Evolutionary conservation across 1,140 invertebrate species (phyloP), one percentile per base, ranked within the genome.

Genomic region (Rhysida immarginata): DNA sequence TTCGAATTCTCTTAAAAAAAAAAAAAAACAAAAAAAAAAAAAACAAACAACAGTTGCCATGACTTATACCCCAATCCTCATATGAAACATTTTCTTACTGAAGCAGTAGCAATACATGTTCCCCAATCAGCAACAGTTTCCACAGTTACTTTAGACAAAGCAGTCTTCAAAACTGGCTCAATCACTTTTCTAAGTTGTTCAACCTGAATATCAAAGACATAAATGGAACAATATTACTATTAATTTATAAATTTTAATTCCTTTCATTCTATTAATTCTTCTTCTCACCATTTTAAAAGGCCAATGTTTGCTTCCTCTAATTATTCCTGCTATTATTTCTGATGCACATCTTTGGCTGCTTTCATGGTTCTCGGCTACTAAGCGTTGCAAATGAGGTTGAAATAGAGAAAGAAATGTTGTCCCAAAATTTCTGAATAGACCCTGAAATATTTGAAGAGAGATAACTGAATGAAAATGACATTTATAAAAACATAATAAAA

Each of bases 301-400:
- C 89, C 88, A 94, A 65, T 91, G 82, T 64, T 92, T 89, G 1
- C 81, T 78, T 0, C 87, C 89, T 5, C 78, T 69, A 14, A 94
- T 75, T 0, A 91, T 63, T 5, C 85, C 81, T 3, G 81, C 75
- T 1, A 87, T 74, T 2, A 95, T 78, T 69, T 95, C 91, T 1
- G 87, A 77, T 0, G 84, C 88, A 72, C 87, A 89, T 46, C 87
- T 75, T 63, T 95, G 88, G 60, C 73, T 77, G 55, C 81, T 80
- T 66, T 93, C 87, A 48, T 83, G 78, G 27, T 77, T 74, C 48
- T 85, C 81, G 8, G 64, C 64, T 0, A 87, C 79, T 21, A 90
- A 69, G 45, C 71, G 69, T 54, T 79, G 66, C 14, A 93, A 69
- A 67, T 86, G 82, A 0, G 75, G 72, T 25, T 81, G 60, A 50